A percentile compares a stretch with the other conserved stretches of the same genome.
These are phyloP conservation scores for Synaphobranchus kaupii DNA, from an alignment of 2,797 vertebrate genomes.

Conservation along the genomic window DNA sequence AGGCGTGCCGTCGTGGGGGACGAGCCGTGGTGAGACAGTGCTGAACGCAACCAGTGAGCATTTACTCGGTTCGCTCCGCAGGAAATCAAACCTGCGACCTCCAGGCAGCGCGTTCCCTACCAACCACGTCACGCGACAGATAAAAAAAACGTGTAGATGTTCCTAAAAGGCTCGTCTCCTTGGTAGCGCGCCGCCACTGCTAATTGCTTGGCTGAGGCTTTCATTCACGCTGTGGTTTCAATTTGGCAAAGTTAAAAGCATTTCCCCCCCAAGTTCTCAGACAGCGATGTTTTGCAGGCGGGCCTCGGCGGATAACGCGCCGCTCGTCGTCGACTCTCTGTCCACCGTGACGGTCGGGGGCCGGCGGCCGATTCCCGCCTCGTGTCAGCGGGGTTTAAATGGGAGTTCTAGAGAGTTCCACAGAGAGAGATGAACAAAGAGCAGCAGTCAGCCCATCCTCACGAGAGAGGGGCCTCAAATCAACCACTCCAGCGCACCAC, in stretches of 20 bases:
- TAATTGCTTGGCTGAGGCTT: not conserved
- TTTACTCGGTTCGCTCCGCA: too few species aligned
- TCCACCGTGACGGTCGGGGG: not conserved
- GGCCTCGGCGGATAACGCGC: not conserved
- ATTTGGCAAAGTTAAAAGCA: not conserved
- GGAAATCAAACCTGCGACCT: not conserved
- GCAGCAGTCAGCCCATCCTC: not conserved
- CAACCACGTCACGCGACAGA: not conserved
- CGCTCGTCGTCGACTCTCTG: not conserved
- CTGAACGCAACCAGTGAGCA: not conserved
- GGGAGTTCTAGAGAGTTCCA: slow-evolving; percentile 28
- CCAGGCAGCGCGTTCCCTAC: not conserved
- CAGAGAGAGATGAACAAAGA: not conserved
- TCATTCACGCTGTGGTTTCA: not conserved
- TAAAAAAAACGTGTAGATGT: too few species aligned
- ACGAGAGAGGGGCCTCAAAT: not conserved
- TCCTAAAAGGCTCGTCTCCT: not conserved
- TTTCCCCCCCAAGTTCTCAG: not conserved
- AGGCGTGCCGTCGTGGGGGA: not conserved
- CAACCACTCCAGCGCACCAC: not conserved
- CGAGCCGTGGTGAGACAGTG: not conserved
- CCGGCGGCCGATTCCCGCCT: not conserved
- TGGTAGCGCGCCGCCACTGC: not conserved
- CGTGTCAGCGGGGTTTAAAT: not conserved
- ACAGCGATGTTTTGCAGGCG: not conserved